These are phyloP conservation scores for Harpagoxenus sublaevis DNA, from an alignment of 2,888 invertebrate species.

Conservation along the genomic window DNA sequence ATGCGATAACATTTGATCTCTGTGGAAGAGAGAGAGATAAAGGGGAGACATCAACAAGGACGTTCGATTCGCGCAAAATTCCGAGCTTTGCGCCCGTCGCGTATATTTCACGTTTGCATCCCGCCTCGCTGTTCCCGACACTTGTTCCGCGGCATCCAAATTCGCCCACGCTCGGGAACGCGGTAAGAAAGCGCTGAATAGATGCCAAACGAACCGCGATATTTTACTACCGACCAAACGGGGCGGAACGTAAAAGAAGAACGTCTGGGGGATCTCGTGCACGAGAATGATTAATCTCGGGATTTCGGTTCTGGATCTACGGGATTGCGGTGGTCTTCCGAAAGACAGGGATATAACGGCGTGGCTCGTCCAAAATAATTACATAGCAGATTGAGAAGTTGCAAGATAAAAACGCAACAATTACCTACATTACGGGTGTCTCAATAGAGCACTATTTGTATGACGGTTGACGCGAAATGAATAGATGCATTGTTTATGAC, in stretches of 20 bases:
- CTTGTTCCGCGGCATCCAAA: constrained; percentile 16
- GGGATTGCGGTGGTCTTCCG: background rate
- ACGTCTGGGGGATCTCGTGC: background rate
- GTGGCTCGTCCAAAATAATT: background rate
- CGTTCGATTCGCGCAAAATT: constrained; percentile 15
- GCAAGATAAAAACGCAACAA: background rate
- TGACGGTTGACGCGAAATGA: background rate
- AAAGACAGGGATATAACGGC: background rate
- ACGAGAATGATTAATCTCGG: constrained; percentile 28
- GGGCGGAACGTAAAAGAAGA: background rate
- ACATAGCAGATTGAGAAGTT: background rate
- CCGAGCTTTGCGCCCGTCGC: background rate
- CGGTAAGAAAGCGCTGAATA: constrained; percentile 29
- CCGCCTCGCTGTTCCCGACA: background rate
- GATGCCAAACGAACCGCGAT: constrained; percentile 34
- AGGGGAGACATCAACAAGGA: background rate
- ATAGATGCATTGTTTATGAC: background rate
- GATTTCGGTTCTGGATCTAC: background rate
- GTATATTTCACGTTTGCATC: constrained; percentile 35
- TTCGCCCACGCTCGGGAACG: constrained; percentile 26
- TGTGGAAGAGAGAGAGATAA: background rate
- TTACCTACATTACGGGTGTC: background rate
- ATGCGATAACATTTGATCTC: constrained; percentile 9
- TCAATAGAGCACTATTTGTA: background rate
- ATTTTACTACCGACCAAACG: constrained; percentile 25